Base-by-base conservation (phyloP, 1,140 invertebrate species). In the Prorops nasuta region DNA sequence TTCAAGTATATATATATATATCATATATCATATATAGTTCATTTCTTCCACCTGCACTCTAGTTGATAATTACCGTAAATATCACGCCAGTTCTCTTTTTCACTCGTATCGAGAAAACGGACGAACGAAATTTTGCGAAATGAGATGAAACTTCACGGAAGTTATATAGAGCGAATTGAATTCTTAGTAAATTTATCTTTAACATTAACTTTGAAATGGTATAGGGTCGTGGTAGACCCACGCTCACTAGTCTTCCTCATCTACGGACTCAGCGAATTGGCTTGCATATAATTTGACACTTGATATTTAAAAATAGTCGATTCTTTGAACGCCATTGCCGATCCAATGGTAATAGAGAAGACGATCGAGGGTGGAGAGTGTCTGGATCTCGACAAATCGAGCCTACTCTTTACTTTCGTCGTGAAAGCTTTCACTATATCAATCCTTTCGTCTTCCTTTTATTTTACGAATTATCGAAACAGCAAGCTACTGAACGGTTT, bases 221-320 rank as follows among this genome's bases (percentile, higher is more conserved):
- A n/a, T n/a, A n/a, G n/a, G n/a, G n/a, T n/a, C n/a, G n/a, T n/a
- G n/a, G n/a, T n/a, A n/a, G n/a, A n/a, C n/a, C n/a, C n/a, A n/a
- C n/a, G n/a, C n/a, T n/a, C n/a, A n/a, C n/a, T n/a, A n/a, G n/a
- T n/a, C n/a, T n/a, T n/a, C n/a, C n/a, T n/a, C n/a, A n/a, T n/a
- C n/a, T n/a, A n/a, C n/a, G n/a, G n/a, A n/a, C n/a, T 7, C 16
- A 22, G n/a, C 24, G 22, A 31, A n/a, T 44, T 36, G 6, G 16
- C 34, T 6, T 6, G 24, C 4, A 6, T 28, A 55, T 55, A 64
- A 67, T 69, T 66, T 67, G 63, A 63, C 63, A 67, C 59, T 56
- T 56, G 56, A 60, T 66, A 64, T 60, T 67, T 64, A 55, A 69
- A 65, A 69, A 69, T 69, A 67, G 58, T 69, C 54, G 43, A 66